These are phyloP conservation scores for Oryzias javanicus DNA, from an alignment of 2,113 vertebrate genomes.

Conservation along the genomic window DNA sequence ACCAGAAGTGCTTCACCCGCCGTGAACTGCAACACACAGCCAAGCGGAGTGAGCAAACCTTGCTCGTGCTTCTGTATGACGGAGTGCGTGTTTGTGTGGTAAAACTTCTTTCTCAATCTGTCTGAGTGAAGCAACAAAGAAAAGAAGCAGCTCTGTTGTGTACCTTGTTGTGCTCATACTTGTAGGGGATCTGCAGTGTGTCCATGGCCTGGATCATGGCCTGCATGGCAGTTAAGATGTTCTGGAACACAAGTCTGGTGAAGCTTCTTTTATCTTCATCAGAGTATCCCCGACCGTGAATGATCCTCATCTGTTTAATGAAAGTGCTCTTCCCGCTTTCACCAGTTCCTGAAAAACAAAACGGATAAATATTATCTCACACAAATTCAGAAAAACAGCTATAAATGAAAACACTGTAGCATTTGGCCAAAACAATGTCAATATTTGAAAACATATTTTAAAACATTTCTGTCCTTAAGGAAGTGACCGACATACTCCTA, in stretches of 20 bases:
- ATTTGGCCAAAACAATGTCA: too few species aligned
- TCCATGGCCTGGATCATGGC: slow-evolving; percentile 95
- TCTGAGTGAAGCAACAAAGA: slow-evolving; percentile 4
- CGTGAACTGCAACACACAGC: slow-evolving; percentile 9
- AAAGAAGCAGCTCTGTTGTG: background rate
- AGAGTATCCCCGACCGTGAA: slow-evolving; percentile 91
- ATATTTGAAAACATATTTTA: too few species aligned
- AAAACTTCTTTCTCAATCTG: slow-evolving; percentile 31
- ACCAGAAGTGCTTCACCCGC: slow-evolving; percentile 42
- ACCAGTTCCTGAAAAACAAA: slow-evolving; percentile 69
- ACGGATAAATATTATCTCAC: background rate
- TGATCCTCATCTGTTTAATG: slow-evolving; percentile 82
- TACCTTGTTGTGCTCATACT: slow-evolving; percentile 90
- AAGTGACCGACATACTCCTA: too few species aligned
- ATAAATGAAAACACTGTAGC: background rate
- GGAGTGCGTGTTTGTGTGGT: slow-evolving; percentile 21
- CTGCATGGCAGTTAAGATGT: slow-evolving; percentile 97
- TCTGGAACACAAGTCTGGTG: slow-evolving; percentile 93
- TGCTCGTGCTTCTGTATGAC: background rate
- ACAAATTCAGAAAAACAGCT: background rate
- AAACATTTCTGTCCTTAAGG: too few species aligned
- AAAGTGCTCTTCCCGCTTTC: slow-evolving; percentile 81
- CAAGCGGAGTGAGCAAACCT: slow-evolving; percentile 21
- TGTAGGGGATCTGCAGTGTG: slow-evolving; percentile 91
- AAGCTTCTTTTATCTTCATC: slow-evolving; percentile 94